Evolutionary conservation across 2,113 vertebrate genomes (phyloP).

Genomic region (Chrysochloris asiatica): DNA sequence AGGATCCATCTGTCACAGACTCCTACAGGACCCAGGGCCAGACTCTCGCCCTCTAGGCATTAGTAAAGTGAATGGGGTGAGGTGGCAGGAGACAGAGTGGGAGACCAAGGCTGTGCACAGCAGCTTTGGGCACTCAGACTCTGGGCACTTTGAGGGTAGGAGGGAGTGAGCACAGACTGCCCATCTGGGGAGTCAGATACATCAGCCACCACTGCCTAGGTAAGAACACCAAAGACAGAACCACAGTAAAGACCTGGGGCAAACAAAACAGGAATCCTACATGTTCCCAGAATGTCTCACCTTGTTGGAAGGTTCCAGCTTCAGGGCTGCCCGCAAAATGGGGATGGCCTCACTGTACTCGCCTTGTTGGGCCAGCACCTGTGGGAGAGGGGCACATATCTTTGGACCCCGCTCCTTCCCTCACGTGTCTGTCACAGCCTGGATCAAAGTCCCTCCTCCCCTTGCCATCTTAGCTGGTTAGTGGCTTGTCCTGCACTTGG

Average conservation of each 20-base stretch:
- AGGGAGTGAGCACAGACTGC: background rate
- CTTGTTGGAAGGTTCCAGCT: slow-evolving; percentile 98
- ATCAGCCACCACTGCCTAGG: slow-evolving; percentile 29
- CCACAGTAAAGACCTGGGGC: background rate
- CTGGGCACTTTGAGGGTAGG: background rate
- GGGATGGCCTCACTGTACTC: slow-evolving; percentile 94
- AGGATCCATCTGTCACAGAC: background rate
- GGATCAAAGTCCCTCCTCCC: background rate
- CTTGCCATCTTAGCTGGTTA: background rate
- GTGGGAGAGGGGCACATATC: rapidly evolving
- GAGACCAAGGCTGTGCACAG: background rate
- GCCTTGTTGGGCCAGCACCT: slow-evolving; percentile 95
- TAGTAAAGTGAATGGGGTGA: background rate
- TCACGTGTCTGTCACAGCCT: background rate
- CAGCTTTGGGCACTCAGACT: background rate
- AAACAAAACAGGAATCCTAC: too few species aligned
- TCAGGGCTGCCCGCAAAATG: slow-evolving; percentile 92
- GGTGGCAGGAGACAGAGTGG: background rate
- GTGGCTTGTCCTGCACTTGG: background rate
- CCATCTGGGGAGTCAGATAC: background rate
- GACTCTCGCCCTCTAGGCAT: background rate
- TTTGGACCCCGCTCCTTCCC: rapidly evolving
- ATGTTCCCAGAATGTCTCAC: slow-evolving; percentile 75
- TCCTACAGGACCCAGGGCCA: background rate
- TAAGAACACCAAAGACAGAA: background rate